Percentiles rank a stretch among this genome's conserved stretches.
Conservation (phyloP, 2,888 invertebrate species). For the Cataglyphis altisquamis region DNA sequence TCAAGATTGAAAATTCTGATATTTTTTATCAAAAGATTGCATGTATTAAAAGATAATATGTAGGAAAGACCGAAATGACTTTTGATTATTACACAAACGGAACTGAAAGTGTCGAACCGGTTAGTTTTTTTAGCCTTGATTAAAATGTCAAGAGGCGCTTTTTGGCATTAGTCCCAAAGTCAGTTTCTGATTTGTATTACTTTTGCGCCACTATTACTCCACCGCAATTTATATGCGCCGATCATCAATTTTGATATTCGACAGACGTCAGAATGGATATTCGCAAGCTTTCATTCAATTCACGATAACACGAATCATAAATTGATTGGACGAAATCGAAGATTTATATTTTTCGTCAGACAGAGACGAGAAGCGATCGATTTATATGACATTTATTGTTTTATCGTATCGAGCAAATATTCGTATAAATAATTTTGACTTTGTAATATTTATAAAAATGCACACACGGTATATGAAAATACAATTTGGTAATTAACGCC, state of each 20-base stretch:
- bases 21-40: background rate
- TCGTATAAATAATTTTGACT: background rate
- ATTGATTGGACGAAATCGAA: constrained; percentile 9
- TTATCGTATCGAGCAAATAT: background rate
- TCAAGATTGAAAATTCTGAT: background rate
- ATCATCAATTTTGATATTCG: constrained; percentile 45
- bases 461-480: background rate
- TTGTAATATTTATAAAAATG: background rate
- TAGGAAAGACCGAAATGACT: constrained; percentile 39
- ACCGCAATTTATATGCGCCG: constrained; percentile 57
- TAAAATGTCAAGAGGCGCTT: constrained; percentile 64
- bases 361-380: background rate
- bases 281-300: constrained; percentile 10
- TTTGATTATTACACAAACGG: constrained; percentile 52
- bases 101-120: constrained; percentile 36
- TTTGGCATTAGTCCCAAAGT: constrained; percentile 75
- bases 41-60: background rate
- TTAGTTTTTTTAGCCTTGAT: constrained; percentile 67
- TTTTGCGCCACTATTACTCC: constrained; percentile 47
- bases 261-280: constrained; percentile 10
- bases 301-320: background rate
- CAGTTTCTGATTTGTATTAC: constrained; percentile 66
- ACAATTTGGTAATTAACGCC: background rate
- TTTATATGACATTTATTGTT: constrained; percentile 23
- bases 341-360: constrained; percentile 13